Conservation (phyloP, 2,888 invertebrate genomes). For the Amphipyra berbera region DNA sequence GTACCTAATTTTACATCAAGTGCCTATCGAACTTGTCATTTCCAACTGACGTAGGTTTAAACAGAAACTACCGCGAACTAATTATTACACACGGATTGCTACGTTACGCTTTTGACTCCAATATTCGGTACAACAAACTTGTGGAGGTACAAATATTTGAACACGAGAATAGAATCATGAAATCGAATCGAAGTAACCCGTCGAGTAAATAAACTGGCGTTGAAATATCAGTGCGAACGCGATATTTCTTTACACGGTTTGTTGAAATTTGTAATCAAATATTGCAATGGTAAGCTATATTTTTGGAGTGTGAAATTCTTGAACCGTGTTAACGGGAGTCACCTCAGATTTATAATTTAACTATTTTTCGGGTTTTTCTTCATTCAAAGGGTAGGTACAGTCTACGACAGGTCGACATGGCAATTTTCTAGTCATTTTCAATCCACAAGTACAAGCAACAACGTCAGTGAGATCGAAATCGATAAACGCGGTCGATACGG, state of each 20-base stretch:
- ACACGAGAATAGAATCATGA: conserved; percentile 11
- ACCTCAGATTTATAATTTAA: too few species aligned
- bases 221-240: conserved; percentile 3
- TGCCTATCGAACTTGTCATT: conserved; percentile 30
- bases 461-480: too few species aligned
- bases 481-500: too few species aligned
- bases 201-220: conserved; percentile 19
- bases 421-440: too few species aligned
- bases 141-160: conserved; percentile 38
- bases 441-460: too few species aligned
- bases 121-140: conserved; percentile 20
- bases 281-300: not conserved
- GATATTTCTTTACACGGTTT: conserved; percentile 1
- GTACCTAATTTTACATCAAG: conserved; percentile 22
- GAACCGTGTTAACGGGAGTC: too few species aligned
- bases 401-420: too few species aligned
- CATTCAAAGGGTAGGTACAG: too few species aligned
- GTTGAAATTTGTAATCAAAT: conserved; percentile 6
- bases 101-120: conserved; percentile 21
- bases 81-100: conserved; percentile 22
- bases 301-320: not conserved
- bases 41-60: conserved; percentile 34
- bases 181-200: conserved; percentile 18
- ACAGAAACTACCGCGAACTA: conserved; percentile 31
- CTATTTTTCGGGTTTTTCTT: too few species aligned